Base-by-base conservation (phyloP, 1,140 invertebrate species). In the Zaprionus tsacasi region DNA sequence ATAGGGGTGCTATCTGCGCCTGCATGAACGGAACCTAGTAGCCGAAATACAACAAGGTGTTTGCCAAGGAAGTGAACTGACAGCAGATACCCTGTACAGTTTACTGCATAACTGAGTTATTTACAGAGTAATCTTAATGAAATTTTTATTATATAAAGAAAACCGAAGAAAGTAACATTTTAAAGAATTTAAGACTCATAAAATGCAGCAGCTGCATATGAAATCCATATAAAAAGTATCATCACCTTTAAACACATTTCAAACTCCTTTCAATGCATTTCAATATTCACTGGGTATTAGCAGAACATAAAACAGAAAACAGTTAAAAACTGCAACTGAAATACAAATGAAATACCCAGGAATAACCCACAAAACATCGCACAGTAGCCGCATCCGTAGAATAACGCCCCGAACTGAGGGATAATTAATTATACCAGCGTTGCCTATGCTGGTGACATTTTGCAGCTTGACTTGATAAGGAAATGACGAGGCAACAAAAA, bases 381-480 rank as follows among this genome's bases (percentile, higher is more conserved):
- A 78, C 66, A 58, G 59, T 59, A 52, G 66, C 55, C 48, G 25
- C 40, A 58, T 71, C 70, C 5, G 40, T 21, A 21, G 63, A 12
- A 25, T 55, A 43, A 45, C 40, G 71, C 60, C 70, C 25, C 60
- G 55, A 40, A 50, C 66, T 67, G 59, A 82, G 80, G 83, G 80
- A 87, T 88, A 81, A 89, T 88, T 89, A 89, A 88, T 89, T 88
- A 83, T 89, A 70, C 74, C 70, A 65, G 52, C 56, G 52, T 45
- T 77, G 57, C 30, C 40, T 15, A 43, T 75, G 55, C 40, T 69
- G 81, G 74, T 89, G 80, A 83, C 85, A 87, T 78, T 87, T 70
- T 54, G 52, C 68, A 76, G 71, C 65, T 71, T 83, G 79, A 48
- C 60, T 72, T 65, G 83, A 88, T 88, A 88, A 88, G 83, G 83